A percentile compares a stretch with the other conserved stretches of the same genome.
These are phyloP conservation scores for Diloba caeruleocephala DNA, from an alignment of 2,888 invertebrate genomes.

Conservation along the genomic window DNA sequence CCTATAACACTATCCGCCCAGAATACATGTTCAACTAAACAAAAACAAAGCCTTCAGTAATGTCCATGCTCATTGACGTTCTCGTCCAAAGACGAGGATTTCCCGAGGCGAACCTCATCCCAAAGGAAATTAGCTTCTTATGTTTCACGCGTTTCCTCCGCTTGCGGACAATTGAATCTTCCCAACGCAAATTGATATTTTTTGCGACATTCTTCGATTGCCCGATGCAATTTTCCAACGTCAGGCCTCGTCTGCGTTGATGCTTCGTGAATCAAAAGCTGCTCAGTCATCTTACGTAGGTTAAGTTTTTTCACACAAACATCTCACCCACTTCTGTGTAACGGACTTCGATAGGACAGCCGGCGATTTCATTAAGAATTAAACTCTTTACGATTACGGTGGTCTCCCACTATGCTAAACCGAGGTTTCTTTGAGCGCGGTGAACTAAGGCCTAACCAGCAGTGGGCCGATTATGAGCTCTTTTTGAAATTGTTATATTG, in stretches of 20 bases:
- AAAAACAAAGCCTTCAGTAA: slow-evolving; percentile 48
- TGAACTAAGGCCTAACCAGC: too few relatives aligned
- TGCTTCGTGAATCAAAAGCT: slow-evolving; percentile 48
- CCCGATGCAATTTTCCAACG: slow-evolving; percentile 69
- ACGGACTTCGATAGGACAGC: slow-evolving; percentile 57
- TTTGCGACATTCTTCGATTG: slow-evolving; percentile 72
- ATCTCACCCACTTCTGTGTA: slow-evolving; percentile 63
- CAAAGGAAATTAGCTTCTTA: slow-evolving; percentile 83
- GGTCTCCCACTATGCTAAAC: slow-evolving; percentile 3
- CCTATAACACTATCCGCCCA: slow-evolving; percentile 18
- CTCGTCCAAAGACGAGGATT: slow-evolving; percentile 68
- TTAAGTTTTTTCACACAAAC: slow-evolving; percentile 54
- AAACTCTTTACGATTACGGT: slow-evolving; percentile 29
- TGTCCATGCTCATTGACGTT: slow-evolving; percentile 58
- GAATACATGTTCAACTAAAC: slow-evolving; percentile 43
- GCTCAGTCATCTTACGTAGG: slow-evolving; percentile 52
- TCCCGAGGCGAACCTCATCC: slow-evolving; percentile 72
- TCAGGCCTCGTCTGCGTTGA: slow-evolving; percentile 51
- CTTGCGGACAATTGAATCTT: slow-evolving; percentile 76
- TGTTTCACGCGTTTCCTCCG: slow-evolving; percentile 72
- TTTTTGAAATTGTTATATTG: too few relatives aligned
- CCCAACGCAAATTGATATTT: slow-evolving; percentile 76
- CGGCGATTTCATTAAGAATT: slow-evolving; percentile 47
- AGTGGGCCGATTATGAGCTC: too few relatives aligned
- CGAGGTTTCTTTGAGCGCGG: slow-evolving; percentile 12